Evolutionary conservation across 2,797 vertebrate genomes (phyloP), one percentile per base, ranked within the genome.

Genomic region (Brotula barbata): DNA sequence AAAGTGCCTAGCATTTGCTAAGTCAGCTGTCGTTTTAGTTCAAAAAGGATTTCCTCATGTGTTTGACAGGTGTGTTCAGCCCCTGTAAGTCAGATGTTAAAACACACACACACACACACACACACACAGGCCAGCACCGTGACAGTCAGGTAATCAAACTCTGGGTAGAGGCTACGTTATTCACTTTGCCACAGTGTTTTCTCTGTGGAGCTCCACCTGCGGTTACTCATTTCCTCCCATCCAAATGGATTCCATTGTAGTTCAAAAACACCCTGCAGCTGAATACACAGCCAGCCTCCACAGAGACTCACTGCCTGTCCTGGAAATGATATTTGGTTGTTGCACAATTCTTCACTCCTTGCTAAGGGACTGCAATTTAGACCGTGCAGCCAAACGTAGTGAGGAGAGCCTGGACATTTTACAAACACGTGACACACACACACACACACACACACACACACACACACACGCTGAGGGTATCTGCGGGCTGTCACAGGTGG

Each of bases 401-500:
- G 42, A 39, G 6, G 59, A 75, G 84, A 37, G 64, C 44, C 45
- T 66, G 43, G 51, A 78, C 59, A 75, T 71, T 75, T 77, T 66
- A 68, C 55, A 57, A 77, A 77, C 60, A 76, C 63, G 41, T 49
- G 7, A 53, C 54, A 52, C 45, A 66, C 69, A 79, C 73, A 77
- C 69, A 81, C 56, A 57, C 51, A n/a, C 21, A 50, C 46, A 46
- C 43, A 39, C 22, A 43, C 39, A 44, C 47, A 51, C 22, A 66
- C 21, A 64, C 58, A 55, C 44, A 67, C 50, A 71, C 55, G 74
- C 53, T 56, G 73, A 81, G 75, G 79, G 75, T 85, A 78, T 85
- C 83, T 84, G 79, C 78, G 77, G 73, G 71, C 81, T 81, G 87
- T 81, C 80, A 82, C 73, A 66, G 76, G 73, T 78, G 75, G 84